Base-by-base conservation (phyloP, 2,797 vertebrate species). In the Poeciliopsis gracilis region DNA sequence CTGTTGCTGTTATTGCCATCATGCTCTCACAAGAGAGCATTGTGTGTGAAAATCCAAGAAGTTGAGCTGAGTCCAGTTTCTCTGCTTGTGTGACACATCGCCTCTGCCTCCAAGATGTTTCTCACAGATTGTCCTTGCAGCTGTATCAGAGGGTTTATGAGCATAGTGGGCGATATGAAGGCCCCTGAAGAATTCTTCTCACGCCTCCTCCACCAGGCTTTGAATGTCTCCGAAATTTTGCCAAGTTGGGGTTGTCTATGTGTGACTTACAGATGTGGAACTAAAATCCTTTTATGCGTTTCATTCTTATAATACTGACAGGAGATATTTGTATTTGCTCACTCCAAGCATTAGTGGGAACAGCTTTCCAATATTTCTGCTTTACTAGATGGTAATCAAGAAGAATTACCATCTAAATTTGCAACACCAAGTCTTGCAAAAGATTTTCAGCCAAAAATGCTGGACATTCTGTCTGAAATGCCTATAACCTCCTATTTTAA, bases 41-140 rank as follows among this genome's bases (percentile, higher is more conserved):
- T 53, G 23, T 73, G 61, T 46, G 45, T 33, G 88, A 79, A 72
- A 76, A 46, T 82, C 73, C 18, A 20, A 70, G n/a, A 70, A 47
- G 66, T 36, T 45, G 71, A 79, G 67, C 78, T 77, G 10, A 41
- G 71, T 72, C 78, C 83, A 61, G 67, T 72, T 81, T 86, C 45
- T 75, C 46, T 45, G 72, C 75, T 73, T 80, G 63, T 67, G 77
- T 74, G 57, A 72, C 67, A 70, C 77, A 71, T 73, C 45, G 53
- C 80, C 80, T 73, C 38, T 70, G 72, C 53, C 79, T 80, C 78
- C 51, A 45, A 82, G 79, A 89, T 73, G 82, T 88, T 92, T 94
- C 90, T 91, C 90, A 92, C 90, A 92, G 87, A 81, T 77, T 66
- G 83, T 89, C 86, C 82, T 80, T 82, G 84, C 95, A 96, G 94